Base-by-base conservation (phyloP, 2,888 invertebrate species). In the Cremastobaeus sp. region DNA sequence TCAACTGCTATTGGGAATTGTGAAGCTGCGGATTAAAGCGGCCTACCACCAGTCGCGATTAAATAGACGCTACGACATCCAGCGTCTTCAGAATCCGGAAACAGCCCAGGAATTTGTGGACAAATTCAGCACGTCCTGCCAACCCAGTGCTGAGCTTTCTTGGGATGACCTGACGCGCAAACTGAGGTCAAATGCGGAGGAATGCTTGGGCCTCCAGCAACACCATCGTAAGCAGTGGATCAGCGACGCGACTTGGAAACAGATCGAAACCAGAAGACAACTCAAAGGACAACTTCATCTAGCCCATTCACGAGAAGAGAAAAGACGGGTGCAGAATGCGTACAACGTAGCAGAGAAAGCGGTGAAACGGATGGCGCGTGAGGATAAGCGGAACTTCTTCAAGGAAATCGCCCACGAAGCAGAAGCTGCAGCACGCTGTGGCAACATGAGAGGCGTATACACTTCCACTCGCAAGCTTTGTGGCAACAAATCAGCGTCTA, bases 381-480 rank as follows among this genome's bases (percentile, higher is more conserved):
- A n/a, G n/a, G n/a, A n/a, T n/a, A n/a, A n/a, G n/a, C n/a, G n/a
- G n/a, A n/a, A n/a, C n/a, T n/a, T n/a, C n/a, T n/a, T n/a, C n/a
- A n/a, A 25, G 25, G 25, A 25, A 25, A 8, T 8, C 5, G 4
- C 4, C 25, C 4, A 25, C 25, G 25, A 25, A 25, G 25, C 25
- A 8, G 25, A 6, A 25, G 17, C 15, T 17, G 55, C 55, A 0
- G 41, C 55, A 4, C 30, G 30, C 15, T 14, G 25, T n/a, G 37
- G 52, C 3, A 6, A 54, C 37, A 34, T 54, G 52, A 37, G 37
- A 37, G 52, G 39, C 15, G n/a, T 54, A 9, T 39, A 54, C n/a
- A 28, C 52, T 11, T 37, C 52, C 52, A 54, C 52, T 0, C 21
- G 37, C 0, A 54, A 54, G 37, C 17, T 54, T 14, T 54, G 37